Base-by-base conservation (phyloP, 2,888 invertebrate species). In the Conops quadrifasciatus region DNA sequence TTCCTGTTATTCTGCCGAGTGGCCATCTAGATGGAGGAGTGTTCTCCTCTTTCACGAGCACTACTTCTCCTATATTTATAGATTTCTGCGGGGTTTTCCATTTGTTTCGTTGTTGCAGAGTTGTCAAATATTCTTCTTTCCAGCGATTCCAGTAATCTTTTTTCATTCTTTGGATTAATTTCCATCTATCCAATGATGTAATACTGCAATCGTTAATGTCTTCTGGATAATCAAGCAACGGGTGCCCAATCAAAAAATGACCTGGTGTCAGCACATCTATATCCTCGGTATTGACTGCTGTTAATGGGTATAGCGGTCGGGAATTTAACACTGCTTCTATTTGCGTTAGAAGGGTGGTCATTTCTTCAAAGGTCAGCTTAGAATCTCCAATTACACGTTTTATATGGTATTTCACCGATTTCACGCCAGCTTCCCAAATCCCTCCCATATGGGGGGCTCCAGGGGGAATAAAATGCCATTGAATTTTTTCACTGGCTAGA, bases 21-120 rank as follows among this genome's bases (percentile, higher is more conserved):
- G 65, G 28, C 65, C 65, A 70, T 60, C 30, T 65, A 26, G 65
- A n/a, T 13, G 70, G 70, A 36, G 45, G 70, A 21, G 65, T 30
- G 19, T 28, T 60, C 21, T 71, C 67, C 11, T 60, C 43, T 66
- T 71, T 71, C 7, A 71, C 30, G 7, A 71, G 15, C 1, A 66
- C 71, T 13, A 71, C 67, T 21, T 64, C 30, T 28, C 71, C 66
- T 21, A 53, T 21, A 11, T 59, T 60, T 13, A 59, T 51, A 56
- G 45, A 49, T 56, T 63, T 56, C 45, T 64, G 47, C 21, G 43
- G 21, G 19, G n/a, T 7, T 15, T 28, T 28, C 47, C 70, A 36
- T 58, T 56, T 64, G 64, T n/a, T 36, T 28, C 15, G 30, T 19
- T 26, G 49, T 15, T n/a, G 15, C 19, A 64, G n/a, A 16, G 49